Evolutionary conservation across 2,888 invertebrate species (phyloP).

Genomic region (Rosalia funebris): DNA sequence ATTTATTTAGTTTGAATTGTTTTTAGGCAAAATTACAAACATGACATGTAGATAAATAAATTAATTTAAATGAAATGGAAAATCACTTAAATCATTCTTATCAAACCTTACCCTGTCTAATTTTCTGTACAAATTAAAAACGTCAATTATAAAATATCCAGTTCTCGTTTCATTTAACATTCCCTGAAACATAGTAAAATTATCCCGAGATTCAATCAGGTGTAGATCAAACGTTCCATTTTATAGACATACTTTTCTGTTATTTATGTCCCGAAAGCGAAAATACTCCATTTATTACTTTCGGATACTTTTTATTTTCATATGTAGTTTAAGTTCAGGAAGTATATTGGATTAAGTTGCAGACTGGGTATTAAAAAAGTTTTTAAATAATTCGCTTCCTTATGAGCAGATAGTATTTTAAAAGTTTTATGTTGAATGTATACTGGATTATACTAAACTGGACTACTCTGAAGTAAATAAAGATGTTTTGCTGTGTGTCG

Average conservation of each 20-base stretch:
- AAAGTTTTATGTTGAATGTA: too few relatives aligned
- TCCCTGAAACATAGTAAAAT: too few relatives aligned
- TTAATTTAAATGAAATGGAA: too few relatives aligned
- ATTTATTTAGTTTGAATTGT: too few relatives aligned
- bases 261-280: constrained; percentile 2
- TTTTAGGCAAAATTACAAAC: too few relatives aligned
- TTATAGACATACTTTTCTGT: constrained; percentile 3
- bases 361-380: constrained; percentile 15
- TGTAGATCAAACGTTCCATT: not conserved
- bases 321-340: constrained; percentile 8
- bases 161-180: too few relatives aligned
- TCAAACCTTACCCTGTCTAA: not conserved
- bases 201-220: too few relatives aligned
- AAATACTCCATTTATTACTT: constrained; percentile 8
- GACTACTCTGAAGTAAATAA: too few relatives aligned
- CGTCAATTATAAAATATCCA: not conserved
- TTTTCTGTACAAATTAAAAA: too few relatives aligned
- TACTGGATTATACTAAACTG: too few relatives aligned
- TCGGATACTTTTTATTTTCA: constrained; percentile 16
- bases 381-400: constrained; percentile 9
- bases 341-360: not conserved
- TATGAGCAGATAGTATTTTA: not conserved
- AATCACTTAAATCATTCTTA: not conserved
- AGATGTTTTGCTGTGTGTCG: too few relatives aligned
- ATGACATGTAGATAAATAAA: too few relatives aligned